Evolutionary conservation across 2,113 vertebrate genomes (phyloP).

Genomic region (Nesospiza acunhae): DNA sequence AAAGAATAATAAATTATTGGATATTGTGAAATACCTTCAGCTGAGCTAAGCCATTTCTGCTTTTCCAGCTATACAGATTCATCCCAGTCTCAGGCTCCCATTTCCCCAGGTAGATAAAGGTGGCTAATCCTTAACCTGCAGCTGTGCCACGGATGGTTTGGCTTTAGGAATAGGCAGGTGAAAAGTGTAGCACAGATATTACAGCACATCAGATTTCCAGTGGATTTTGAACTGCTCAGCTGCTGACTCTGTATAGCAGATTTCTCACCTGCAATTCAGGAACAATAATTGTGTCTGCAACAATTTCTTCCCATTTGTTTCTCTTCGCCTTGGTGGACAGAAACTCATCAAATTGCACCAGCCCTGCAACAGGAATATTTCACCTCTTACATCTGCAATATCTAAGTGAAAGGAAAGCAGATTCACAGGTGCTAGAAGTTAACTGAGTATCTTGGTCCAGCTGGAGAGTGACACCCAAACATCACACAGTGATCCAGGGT

Average conservation of each 20-base stretch:
- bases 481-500: neutral
- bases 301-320: constrained; percentile 85
- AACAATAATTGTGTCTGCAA: constrained; percentile 71
- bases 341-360: constrained; percentile 41
- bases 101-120: neutral
- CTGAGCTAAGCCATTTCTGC: neutral
- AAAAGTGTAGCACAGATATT: neutral
- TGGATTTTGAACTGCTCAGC: neutral
- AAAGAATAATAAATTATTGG: neutral
- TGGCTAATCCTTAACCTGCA: neutral
- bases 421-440: neutral
- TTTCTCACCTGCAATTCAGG: constrained; percentile 81
- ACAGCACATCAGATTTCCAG: neutral
- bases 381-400: neutral
- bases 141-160: neutral
- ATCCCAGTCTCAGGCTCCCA: neutral
- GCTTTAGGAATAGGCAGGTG: neutral
- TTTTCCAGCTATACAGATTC: neutral
- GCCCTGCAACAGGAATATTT: constrained; percentile 66
- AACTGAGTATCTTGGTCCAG: neutral
- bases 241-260: neutral
- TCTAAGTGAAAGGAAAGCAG: neutral
- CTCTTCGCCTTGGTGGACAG: constrained; percentile 81
- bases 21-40: neutral
- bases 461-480: neutral